phyloP scores from a whole-genome alignment of 2,797 vertebrate species.

The Danio tinwini region DNA sequence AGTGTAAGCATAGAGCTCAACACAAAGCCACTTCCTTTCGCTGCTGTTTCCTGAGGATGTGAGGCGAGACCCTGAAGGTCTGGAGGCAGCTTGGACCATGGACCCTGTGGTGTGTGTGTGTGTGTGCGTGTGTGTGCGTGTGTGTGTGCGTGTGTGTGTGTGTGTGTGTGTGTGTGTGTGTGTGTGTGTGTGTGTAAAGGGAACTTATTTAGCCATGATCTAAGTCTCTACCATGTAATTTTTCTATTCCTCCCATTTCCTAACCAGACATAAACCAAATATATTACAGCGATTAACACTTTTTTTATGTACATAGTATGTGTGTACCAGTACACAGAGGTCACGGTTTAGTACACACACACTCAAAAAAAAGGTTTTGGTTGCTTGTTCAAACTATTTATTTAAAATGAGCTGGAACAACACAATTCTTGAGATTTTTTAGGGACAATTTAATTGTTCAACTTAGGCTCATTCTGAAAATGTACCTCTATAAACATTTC shows the following conservation, averaged over 20 bases:
- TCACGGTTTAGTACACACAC: no score
- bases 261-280: not conserved
- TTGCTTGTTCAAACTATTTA: no score
- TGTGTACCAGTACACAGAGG: no score
- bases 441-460: no score
- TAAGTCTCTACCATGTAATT: not conserved
- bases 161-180: no score
- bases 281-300: not conserved
- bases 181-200: not conserved
- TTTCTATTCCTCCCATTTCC: not conserved
- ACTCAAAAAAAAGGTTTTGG: no score
- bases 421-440: no score
- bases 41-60: constrained; percentile 79
- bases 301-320: not conserved
- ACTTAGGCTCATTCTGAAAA: no score
- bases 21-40: constrained; percentile 61
- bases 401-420: no score
- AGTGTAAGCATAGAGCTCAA: not conserved
- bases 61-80: constrained; percentile 40
- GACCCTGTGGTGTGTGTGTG: not conserved
- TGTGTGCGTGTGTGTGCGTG: no score
- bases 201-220: not conserved
- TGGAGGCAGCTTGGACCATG: not conserved
- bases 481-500: no score
- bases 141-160: no score